Conservation (phyloP, 2,113 vertebrate species). For the Corythornis cristatus region DNA sequence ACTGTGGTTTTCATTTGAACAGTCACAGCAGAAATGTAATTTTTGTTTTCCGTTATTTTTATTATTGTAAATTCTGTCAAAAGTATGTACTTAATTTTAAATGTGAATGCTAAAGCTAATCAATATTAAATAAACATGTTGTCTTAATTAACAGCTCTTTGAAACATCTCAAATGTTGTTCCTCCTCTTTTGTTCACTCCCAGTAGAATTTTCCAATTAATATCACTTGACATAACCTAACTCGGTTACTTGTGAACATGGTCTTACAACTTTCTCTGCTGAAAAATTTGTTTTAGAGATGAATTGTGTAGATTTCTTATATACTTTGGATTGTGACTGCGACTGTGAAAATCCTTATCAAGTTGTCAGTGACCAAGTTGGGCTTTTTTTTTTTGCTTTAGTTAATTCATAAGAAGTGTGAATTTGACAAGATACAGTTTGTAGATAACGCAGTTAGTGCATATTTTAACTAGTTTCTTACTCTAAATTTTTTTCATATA, state of each 20-base stretch:
- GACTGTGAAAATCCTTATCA: slow-evolving; percentile 42
- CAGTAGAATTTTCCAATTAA: slow-evolving; percentile 56
- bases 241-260: slow-evolving; percentile 41
- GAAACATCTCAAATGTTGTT: slow-evolving; percentile 39
- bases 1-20: not conserved
- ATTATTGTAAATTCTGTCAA: not conserved
- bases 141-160: slow-evolving; percentile 63
- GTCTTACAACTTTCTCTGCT: slow-evolving; percentile 32
- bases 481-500: not conserved
- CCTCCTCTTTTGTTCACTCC: slow-evolving; percentile 44
- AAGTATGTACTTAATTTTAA: slow-evolving; percentile 2
- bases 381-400: not conserved
- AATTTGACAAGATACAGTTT: not conserved
- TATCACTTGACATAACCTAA: slow-evolving; percentile 45
- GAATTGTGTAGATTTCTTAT: slow-evolving; percentile 52
- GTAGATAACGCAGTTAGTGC: not conserved
- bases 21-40: not conserved
- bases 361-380: slow-evolving; percentile 20
- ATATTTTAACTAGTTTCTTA: not conserved
- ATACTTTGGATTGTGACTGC: not conserved
- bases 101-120: slow-evolving; percentile 20
- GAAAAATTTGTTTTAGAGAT: slow-evolving; percentile 52
- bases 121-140: slow-evolving; percentile 61
- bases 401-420: slow-evolving; percentile 9
- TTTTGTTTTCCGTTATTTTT: not conserved